Evolutionary conservation across 2,113 vertebrate genomes (phyloP).

Genomic region (Dromiciops gliroides): DNA sequence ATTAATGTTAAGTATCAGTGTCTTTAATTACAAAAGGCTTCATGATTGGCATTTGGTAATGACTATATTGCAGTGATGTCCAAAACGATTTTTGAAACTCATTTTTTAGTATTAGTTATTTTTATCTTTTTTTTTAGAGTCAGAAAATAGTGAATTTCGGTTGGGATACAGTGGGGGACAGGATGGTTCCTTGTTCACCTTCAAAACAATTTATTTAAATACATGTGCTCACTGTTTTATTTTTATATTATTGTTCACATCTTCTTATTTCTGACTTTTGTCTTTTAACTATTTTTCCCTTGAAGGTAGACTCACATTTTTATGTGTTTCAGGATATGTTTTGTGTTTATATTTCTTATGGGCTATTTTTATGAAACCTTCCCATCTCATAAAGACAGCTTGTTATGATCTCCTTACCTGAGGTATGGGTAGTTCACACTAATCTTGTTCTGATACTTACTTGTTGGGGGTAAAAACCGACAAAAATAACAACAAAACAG

Average conservation of each 20-base stretch:
- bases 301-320: not conserved
- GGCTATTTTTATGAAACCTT: not conserved
- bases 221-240: not conserved
- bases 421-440: not conserved
- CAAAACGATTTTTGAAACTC: not conserved
- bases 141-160: not conserved
- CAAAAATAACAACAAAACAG: not conserved
- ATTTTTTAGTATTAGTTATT: conserved; percentile 25
- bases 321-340: not conserved
- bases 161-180: not conserved
- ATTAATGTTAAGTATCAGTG: not conserved
- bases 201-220: not conserved
- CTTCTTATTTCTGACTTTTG: not conserved
- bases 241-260: not conserved
- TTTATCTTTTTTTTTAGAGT: not conserved
- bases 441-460: not conserved
- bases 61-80: conserved; percentile 22
- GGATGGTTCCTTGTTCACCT: not conserved
- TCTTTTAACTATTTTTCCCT: not conserved
- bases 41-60: conserved; percentile 26
- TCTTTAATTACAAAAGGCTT: conserved; percentile 7
- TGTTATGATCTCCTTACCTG: not conserved
- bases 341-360: not conserved
- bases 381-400: not conserved
- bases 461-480: not conserved